A percentile compares a stretch with the other conserved stretches of the same genome.
phyloP scores from a whole-genome alignment of 2,797 vertebrate genomes.

The Phataginus tricuspis region DNA sequence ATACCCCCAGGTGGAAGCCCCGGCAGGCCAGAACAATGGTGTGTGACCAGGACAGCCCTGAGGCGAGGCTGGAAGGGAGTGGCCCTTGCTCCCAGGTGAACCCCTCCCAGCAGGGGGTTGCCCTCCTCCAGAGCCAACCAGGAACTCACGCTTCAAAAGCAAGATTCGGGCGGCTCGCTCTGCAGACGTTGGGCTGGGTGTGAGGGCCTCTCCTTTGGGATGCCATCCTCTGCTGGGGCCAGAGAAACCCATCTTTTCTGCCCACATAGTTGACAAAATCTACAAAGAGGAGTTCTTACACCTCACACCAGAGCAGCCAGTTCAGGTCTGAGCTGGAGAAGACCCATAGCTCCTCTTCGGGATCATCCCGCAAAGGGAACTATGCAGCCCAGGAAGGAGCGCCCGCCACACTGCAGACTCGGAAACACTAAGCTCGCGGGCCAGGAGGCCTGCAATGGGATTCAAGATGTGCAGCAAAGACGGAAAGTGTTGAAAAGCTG shows the following conservation, averaged over 20 bases:
- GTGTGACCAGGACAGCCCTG: neutral
- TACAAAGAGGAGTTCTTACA: neutral
- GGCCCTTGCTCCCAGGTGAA: neutral
- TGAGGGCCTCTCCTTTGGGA: too few relatives aligned
- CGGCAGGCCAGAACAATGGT: neutral
- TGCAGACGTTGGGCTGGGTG: rapidly evolving
- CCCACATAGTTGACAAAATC: neutral
- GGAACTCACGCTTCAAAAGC: neutral
- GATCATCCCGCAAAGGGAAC: neutral
- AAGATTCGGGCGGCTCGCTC: neutral
- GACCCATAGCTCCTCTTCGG: rapidly evolving
- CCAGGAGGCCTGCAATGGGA: too few relatives aligned
- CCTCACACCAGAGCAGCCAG: neutral
- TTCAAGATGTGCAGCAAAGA: rapidly evolving
- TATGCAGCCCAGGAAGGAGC: neutral
- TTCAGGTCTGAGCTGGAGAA: neutral
- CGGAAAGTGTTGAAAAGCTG: rapidly evolving
- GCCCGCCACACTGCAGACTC: too few relatives aligned
- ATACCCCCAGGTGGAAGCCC: neutral
- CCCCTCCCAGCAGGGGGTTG: neutral
- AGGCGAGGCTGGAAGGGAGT: too few relatives aligned
- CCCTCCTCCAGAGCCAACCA: too few relatives aligned
- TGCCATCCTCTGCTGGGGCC: too few relatives aligned
- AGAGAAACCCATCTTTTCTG: neutral
- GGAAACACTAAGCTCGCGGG: too few relatives aligned